These are phyloP conservation scores for Sebastes nivosus DNA, from an alignment of 2,797 vertebrate species.

Conservation along the genomic window DNA sequence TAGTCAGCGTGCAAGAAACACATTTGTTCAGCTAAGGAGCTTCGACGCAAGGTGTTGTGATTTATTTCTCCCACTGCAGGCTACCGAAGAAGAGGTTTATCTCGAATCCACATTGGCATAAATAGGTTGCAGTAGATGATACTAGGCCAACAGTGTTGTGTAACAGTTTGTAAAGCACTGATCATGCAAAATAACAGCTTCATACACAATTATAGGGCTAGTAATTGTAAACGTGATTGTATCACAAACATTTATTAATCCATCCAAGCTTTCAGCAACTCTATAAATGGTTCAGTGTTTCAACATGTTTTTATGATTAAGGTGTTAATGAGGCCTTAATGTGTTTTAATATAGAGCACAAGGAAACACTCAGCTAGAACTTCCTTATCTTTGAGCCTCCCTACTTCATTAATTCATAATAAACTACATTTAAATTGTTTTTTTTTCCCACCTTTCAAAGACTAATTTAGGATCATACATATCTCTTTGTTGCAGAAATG, in stretches of 20 bases:
- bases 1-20: not conserved
- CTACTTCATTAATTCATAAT: constrained; percentile 60
- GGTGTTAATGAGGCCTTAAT: constrained; percentile 45
- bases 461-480: constrained; percentile 32
- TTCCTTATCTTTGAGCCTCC: constrained; percentile 42
- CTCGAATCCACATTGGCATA: not conserved
- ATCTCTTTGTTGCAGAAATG: constrained; percentile 20
- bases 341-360: constrained; percentile 40
- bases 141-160: not conserved
- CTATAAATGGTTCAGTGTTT: constrained; percentile 18
- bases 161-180: not conserved
- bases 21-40: constrained; percentile 13
- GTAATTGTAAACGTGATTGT: not conserved
- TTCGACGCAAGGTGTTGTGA: not conserved
- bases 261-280: constrained; percentile 23
- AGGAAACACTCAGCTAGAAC: constrained; percentile 18
- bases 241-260: constrained; percentile 31
- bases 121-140: constrained; percentile 6
- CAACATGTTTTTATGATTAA: constrained; percentile 44
- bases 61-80: constrained; percentile 23
- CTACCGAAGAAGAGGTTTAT: not conserved
- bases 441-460: constrained; percentile 16
- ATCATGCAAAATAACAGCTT: not conserved
- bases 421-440: constrained; percentile 32
- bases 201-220: not conserved